phyloP scores from a whole-genome alignment of 2,113 vertebrate genomes.

The Chaetura pelagica region DNA sequence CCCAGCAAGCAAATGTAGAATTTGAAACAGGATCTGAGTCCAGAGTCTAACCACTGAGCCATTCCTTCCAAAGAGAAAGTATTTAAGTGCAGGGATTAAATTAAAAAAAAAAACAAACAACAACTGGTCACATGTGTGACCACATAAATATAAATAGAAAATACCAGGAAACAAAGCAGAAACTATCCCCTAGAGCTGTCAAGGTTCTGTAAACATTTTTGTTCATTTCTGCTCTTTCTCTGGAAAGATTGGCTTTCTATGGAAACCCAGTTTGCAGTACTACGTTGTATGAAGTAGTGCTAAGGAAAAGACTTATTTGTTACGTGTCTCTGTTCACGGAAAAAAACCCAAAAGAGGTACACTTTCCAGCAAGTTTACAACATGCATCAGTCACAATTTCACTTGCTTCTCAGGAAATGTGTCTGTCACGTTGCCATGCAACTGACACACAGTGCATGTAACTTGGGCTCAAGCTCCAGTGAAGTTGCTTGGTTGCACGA shows the following conservation, averaged over 20 bases:
- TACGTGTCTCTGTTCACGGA: neutral
- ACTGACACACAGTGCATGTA: neutral
- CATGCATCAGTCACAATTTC: neutral
- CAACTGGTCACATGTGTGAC: neutral
- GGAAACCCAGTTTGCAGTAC: neutral
- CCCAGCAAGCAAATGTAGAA: neutral
- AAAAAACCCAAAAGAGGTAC: neutral
- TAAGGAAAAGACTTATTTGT: neutral
- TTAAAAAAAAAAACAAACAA: neutral
- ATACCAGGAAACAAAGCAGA: neutral
- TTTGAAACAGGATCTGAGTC: neutral
- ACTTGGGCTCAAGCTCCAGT: neutral
- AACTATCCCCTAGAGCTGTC: neutral
- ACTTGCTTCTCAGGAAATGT: neutral
- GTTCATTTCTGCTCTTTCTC: neutral
- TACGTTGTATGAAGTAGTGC: neutral
- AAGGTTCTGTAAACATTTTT: neutral
- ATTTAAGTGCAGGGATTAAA: neutral
- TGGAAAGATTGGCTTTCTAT: neutral
- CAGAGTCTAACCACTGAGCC: neutral
- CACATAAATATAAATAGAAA: conserved; percentile 19
- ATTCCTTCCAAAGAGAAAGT: conserved; percentile 2
- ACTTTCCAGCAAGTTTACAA: neutral
- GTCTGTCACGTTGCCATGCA: neutral
- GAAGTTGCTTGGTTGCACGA: neutral